Conservation (phyloP, 2,888 invertebrate species). For the Loripinus fragilis region DNA sequence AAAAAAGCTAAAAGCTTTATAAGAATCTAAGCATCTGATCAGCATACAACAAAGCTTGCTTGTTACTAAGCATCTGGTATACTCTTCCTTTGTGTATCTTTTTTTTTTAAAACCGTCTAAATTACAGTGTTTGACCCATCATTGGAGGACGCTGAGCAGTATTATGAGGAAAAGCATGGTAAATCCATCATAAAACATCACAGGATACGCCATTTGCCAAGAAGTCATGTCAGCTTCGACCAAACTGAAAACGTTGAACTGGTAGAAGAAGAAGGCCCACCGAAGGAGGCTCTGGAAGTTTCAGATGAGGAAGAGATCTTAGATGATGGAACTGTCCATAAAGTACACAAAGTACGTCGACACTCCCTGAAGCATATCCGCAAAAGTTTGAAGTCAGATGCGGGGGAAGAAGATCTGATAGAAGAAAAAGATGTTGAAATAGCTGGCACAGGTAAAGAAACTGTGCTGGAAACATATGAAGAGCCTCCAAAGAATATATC, state of each 20-base stretch:
- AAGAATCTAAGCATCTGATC: background rate
- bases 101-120: constrained; percentile 43
- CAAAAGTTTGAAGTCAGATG: constrained; percentile 63
- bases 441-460: constrained; percentile 55
- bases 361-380: constrained; percentile 71
- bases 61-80: background rate
- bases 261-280: constrained; percentile 66
- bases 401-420: constrained; percentile 68
- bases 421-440: constrained; percentile 67
- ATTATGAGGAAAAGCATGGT: constrained; percentile 75
- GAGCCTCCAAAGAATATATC: constrained; percentile 65
- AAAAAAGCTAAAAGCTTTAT: no score
- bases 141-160: constrained; percentile 58
- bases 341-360: constrained; percentile 61
- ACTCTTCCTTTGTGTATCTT: constrained; percentile 1
- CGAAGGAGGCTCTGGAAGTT: constrained; percentile 64
- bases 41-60: constrained; percentile 12
- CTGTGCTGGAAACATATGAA: constrained; percentile 69
- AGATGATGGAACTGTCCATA: constrained; percentile 77
- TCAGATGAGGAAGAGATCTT: constrained; percentile 74
- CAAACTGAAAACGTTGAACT: constrained; percentile 68
- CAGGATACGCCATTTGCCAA: constrained; percentile 62
- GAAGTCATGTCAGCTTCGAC: constrained; percentile 67
- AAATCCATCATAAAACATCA: constrained; percentile 73
- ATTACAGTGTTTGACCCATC: constrained; percentile 75